Conservation (phyloP, 1,140 invertebrate species). For the Pachyrhynchus sulphureomaculatus region DNA sequence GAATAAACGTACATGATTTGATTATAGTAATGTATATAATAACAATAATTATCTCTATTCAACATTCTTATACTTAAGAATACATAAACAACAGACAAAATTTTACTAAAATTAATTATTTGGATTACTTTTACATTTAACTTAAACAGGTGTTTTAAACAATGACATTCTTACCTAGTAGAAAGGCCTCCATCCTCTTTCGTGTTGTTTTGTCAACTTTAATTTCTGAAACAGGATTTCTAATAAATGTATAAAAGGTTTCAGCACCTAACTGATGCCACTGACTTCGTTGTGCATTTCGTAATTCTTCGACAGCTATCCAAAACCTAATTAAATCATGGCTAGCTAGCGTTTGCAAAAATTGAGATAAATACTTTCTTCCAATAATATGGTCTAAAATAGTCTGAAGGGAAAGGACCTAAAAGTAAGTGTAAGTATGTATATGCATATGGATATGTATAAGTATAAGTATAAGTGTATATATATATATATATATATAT, state of each 20-base stretch:
- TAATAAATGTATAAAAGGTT: constrained; percentile 86
- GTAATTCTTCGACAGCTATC: constrained; percentile 83
- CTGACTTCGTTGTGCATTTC: constrained; percentile 66
- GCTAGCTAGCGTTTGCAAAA: constrained; percentile 77
- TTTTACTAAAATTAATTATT: too few relatives aligned
- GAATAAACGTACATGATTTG: too few relatives aligned
- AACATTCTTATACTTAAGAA: too few relatives aligned
- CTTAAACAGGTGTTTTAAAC: background rate
- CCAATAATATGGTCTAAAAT: constrained; percentile 71
- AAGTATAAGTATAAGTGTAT: too few relatives aligned
- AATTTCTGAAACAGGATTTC: constrained; percentile 73
- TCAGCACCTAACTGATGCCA: constrained; percentile 88
- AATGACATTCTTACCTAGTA: constrained; percentile 54
- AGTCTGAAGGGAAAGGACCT: constrained; percentile 63
- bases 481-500: background rate
- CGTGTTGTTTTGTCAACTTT: constrained; percentile 74
- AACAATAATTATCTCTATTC: too few relatives aligned
- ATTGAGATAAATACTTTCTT: constrained; percentile 73
- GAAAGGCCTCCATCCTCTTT: constrained; percentile 84
- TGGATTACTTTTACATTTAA: too few relatives aligned
- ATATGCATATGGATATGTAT: too few relatives aligned
- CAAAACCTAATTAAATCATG: constrained; percentile 83
- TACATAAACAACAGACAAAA: too few relatives aligned
- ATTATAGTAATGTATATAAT: too few relatives aligned
- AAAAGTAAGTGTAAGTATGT: constrained; percentile 5